phyloP scores from a whole-genome alignment of 2,888 invertebrate genomes.

The Caenorhabditis afra region DNA sequence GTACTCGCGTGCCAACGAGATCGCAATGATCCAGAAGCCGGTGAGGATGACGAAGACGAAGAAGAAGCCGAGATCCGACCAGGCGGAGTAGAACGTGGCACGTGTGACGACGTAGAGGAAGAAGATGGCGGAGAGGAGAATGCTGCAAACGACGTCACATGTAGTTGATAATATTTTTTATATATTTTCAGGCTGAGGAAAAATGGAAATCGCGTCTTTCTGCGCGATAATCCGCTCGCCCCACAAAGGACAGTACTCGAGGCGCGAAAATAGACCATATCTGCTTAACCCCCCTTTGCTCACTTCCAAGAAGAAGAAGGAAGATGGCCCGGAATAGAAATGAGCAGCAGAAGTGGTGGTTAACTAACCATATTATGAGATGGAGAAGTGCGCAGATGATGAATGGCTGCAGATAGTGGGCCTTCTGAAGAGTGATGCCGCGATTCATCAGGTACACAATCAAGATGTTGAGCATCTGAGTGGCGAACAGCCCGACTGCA shows the following conservation, averaged over 20 bases:
- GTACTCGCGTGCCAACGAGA: slow-evolving; percentile 61
- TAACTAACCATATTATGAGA: slow-evolving; percentile 60
- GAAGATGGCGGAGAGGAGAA: slow-evolving; percentile 61
- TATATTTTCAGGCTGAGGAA: slow-evolving; percentile 28
- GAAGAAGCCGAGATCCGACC: slow-evolving; percentile 60
- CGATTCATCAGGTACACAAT: slow-evolving; percentile 62
- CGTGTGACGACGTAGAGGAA: slow-evolving; percentile 64
- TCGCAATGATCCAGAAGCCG: slow-evolving; percentile 62
- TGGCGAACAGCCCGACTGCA: slow-evolving; percentile 56
- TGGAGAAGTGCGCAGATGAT: slow-evolving; percentile 63
- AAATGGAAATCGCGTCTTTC: no score
- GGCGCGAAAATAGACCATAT: no score
- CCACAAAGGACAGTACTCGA: no score
- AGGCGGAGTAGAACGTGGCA: slow-evolving; percentile 59
- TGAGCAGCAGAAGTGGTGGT: no score
- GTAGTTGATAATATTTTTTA: slow-evolving; percentile 1
- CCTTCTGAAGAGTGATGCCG: slow-evolving; percentile 59
- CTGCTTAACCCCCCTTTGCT: no score
- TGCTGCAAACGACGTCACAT: slow-evolving; percentile 54
- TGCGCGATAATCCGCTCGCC: no score
- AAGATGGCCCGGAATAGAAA: not conserved
- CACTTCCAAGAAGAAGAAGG: no score
- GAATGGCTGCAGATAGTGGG: slow-evolving; percentile 62
- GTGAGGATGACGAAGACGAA: slow-evolving; percentile 59
- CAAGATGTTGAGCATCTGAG: slow-evolving; percentile 55